These are phyloP conservation scores for Stylophora pistillata DNA, from an alignment of 64 coral and sea anemone genomes.

Conservation along the genomic window DNA sequence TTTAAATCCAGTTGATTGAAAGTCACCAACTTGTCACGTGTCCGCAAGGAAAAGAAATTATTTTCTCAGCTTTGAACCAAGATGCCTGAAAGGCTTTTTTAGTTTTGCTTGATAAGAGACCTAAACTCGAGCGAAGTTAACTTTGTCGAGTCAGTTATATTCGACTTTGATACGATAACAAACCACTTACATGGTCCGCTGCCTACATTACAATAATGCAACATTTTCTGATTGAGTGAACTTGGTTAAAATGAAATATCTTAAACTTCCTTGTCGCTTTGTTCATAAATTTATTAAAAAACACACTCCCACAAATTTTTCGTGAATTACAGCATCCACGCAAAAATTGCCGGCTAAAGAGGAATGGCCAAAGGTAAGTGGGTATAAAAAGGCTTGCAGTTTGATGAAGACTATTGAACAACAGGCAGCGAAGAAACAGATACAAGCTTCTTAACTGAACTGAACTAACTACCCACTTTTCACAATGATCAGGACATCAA, in stretches of 20 bases:
- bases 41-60: neutral
- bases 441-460: neutral
- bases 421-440: neutral
- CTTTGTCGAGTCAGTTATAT: neutral
- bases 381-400: slow-evolving; percentile 14
- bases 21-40: too few species aligned
- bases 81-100: too few species aligned
- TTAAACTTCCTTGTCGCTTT: neutral
- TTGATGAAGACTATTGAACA: neutral
- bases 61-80: too few species aligned
- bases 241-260: neutral
- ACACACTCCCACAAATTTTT: neutral
- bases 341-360: neutral
- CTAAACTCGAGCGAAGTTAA: neutral
- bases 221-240: neutral
- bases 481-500: neutral
- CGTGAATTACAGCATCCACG: neutral
- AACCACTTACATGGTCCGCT: neutral
- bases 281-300: neutral
- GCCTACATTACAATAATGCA: neutral
- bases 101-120: too few species aligned
- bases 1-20: neutral
- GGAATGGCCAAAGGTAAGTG: too few species aligned
- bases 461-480: neutral
- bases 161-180: neutral